Conservation (phyloP, 2,888 invertebrate genomes). For the Rambutsinella grinnellia region DNA sequence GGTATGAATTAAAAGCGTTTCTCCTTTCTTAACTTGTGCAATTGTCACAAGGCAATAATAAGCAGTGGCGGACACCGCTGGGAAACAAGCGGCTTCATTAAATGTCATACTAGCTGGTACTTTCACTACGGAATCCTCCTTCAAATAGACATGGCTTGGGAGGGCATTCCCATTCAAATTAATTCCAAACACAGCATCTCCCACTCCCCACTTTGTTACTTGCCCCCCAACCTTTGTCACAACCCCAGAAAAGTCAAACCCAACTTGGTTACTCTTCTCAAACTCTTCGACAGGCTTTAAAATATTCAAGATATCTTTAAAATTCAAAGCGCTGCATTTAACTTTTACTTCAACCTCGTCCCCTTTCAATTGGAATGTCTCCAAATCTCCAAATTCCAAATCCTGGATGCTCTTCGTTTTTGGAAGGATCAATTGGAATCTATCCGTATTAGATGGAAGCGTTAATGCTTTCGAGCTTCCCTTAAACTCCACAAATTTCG, state of each 20-base stretch:
- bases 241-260: slow-evolving; percentile 50
- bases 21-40: slow-evolving; percentile 19
- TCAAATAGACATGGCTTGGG: slow-evolving; percentile 35
- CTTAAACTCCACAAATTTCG: slow-evolving; percentile 6
- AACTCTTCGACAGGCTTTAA: slow-evolving; percentile 45
- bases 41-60: slow-evolving; percentile 23
- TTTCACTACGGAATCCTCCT: slow-evolving; percentile 8
- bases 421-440: slow-evolving; percentile 31
- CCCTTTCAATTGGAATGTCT: not conserved
- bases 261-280: slow-evolving; percentile 39
- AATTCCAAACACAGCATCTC: slow-evolving; percentile 44
- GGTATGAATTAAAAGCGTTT: slow-evolving; percentile 38
- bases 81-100: slow-evolving; percentile 21
- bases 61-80: slow-evolving; percentile 30
- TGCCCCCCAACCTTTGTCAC: slow-evolving; percentile 30
- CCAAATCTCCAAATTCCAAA: slow-evolving; percentile 27
- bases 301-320: slow-evolving; percentile 47
- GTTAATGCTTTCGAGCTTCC: slow-evolving; percentile 1
- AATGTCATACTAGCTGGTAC: slow-evolving; percentile 25
- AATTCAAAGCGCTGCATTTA: slow-evolving; percentile 46
- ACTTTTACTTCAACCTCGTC: slow-evolving; percentile 44
- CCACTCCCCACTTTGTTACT: slow-evolving; percentile 19
- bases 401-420: slow-evolving; percentile 36
- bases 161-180: slow-evolving; percentile 42
- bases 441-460: slow-evolving; percentile 10